Evolutionary conservation across 2,797 vertebrate genomes (phyloP).

Genomic region (Alosa sapidissima): DNA sequence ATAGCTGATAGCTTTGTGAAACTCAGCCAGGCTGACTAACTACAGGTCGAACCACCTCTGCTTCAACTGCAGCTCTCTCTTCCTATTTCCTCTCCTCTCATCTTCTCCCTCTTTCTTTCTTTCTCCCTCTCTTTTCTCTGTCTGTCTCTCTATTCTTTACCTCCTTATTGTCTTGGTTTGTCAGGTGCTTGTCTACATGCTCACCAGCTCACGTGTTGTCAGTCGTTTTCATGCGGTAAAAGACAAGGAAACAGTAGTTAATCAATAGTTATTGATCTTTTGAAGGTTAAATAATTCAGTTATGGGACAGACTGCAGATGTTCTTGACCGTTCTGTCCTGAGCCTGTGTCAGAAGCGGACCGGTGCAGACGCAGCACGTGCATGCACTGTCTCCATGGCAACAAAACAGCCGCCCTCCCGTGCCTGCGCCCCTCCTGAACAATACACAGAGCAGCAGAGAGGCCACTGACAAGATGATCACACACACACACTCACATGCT

Average conservation of each 20-base stretch:
- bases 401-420: slow-evolving; percentile 55
- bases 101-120: background rate
- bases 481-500: too few relatives aligned
- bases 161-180: background rate
- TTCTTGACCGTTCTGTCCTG: slow-evolving; percentile 9
- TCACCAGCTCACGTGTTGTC: background rate
- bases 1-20: background rate
- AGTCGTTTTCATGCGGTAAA: background rate
- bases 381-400: slow-evolving; percentile 66
- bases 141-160: background rate
- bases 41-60: background rate
- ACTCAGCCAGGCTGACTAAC: background rate
- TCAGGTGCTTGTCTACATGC: background rate
- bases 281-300: background rate
- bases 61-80: background rate
- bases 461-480: background rate
- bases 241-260: background rate
- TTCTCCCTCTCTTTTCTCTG: background rate
- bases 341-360: background rate
- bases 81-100: background rate
- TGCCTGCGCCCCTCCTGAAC: background rate
- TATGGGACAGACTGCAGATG: background rate
- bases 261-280: background rate
- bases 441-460: background rate
- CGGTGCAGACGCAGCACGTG: background rate